A percentile compares a stretch with the other conserved stretches of the same genome.
phyloP scores from a whole-genome alignment of 2,888 invertebrate species.

The Fissipunctia ypsillon region DNA sequence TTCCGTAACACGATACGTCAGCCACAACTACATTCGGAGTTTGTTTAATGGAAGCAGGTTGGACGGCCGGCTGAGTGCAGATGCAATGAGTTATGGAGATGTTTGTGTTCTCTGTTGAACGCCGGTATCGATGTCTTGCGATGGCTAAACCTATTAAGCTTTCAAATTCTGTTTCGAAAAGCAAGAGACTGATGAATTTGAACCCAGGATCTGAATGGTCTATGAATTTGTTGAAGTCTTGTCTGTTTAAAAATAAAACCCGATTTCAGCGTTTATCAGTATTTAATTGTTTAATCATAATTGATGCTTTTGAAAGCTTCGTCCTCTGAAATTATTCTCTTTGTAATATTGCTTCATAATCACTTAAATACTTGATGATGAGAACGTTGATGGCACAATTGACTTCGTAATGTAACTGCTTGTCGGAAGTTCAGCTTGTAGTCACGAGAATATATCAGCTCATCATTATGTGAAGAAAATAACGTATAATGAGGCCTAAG shows the following conservation, averaged over 20 bases:
- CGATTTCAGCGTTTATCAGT: neutral
- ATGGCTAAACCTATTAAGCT: neutral
- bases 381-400: constrained; percentile 35
- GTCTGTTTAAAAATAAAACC: neutral
- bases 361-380: constrained; percentile 29
- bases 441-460: constrained; percentile 43
- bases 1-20: constrained; percentile 28
- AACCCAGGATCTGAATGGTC: neutral
- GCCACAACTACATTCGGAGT: constrained; percentile 21
- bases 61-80: constrained; percentile 34
- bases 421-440: constrained; percentile 40
- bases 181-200: neutral
- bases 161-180: neutral
- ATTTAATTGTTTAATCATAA: constrained; percentile 20
- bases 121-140: constrained; percentile 11
- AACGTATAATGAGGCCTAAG: constrained; percentile 46
- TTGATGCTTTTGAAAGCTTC: constrained; percentile 14
- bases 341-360: constrained; percentile 24
- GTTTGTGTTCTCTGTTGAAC: constrained; percentile 21
- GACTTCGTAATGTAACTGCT: constrained; percentile 22
- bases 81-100: constrained; percentile 41
- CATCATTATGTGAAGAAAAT: constrained; percentile 48
- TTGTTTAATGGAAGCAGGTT: constrained; percentile 48
- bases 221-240: neutral
- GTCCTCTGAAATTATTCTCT: constrained; percentile 5